A percentile compares a stretch with the other conserved stretches of the same genome.
These are phyloP conservation scores for Discoglossus pictus DNA, from an alignment of 2,797 vertebrate genomes.

Conservation along the genomic window DNA sequence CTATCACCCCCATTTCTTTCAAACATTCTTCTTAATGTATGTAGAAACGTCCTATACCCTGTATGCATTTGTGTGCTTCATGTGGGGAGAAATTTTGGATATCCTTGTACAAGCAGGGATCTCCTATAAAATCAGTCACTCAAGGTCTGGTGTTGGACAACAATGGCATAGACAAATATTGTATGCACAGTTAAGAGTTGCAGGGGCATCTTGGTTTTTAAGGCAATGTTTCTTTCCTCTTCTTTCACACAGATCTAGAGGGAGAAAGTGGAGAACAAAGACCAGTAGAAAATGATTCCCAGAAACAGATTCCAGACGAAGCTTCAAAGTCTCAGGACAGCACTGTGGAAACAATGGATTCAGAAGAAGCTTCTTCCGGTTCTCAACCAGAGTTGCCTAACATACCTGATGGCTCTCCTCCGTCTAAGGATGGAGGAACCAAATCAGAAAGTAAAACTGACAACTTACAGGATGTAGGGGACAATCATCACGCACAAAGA, in stretches of 20 bases:
- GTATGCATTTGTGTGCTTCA: too few species aligned
- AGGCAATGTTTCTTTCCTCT: conserved; percentile 34
- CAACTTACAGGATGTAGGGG: conserved; percentile 59
- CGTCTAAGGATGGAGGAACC: conserved; percentile 51
- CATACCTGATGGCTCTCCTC: conserved; percentile 27
- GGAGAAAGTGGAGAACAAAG: conserved; percentile 69
- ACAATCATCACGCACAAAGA: conserved; percentile 69
- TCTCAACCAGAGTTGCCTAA: conserved; percentile 48
- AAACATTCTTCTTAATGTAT: too few species aligned
- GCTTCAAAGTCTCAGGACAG: conserved; percentile 58
- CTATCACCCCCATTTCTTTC: too few species aligned
- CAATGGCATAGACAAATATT: too few species aligned
- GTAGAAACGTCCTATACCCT: too few species aligned
- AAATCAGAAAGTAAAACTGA: conserved; percentile 48
- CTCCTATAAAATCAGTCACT: too few species aligned
- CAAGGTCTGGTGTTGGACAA: too few species aligned
- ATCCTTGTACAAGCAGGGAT: too few species aligned
- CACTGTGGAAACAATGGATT: conserved; percentile 33
- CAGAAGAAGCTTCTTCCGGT: conserved; percentile 50
- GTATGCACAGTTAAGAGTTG: neutral
- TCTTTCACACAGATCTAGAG: conserved; percentile 66
- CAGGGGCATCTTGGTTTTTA: neutral
- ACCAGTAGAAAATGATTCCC: conserved; percentile 67
- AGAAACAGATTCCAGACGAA: conserved; percentile 62
- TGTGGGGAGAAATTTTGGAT: too few species aligned